Percentiles rank a stretch among this genome's conserved stretches.
phyloP scores from a whole-genome alignment of 1,140 invertebrate species.

The Globodera ellingtonae region DNA sequence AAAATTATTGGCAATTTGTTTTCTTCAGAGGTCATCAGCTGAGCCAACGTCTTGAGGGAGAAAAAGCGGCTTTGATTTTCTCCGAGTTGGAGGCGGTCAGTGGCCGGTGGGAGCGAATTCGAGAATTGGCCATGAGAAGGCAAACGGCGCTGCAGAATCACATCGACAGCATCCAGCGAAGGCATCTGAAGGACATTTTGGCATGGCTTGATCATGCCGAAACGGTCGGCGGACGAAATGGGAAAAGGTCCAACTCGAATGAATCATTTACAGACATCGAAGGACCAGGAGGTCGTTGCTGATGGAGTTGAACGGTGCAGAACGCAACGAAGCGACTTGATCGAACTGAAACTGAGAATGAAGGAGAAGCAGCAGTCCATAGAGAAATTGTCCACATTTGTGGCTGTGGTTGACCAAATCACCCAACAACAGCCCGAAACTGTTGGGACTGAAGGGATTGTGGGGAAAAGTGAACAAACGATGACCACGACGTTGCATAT shows the following conservation, averaged over 20 bases:
- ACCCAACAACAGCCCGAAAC: background rate
- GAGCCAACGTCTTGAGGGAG: constrained; percentile 53
- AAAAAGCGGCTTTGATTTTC: constrained; percentile 43
- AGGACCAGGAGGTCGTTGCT: constrained; percentile 34
- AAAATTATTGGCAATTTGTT: background rate
- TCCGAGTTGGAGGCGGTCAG: constrained; percentile 58
- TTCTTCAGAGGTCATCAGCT: constrained; percentile 50
- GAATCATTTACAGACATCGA: constrained; percentile 30
- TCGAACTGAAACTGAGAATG: constrained; percentile 39
- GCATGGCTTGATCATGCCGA: constrained; percentile 54
- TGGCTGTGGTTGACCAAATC: constrained; percentile 37
- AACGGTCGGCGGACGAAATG: constrained; percentile 5
- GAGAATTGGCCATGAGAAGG: constrained; percentile 52
- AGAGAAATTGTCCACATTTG: constrained; percentile 52
- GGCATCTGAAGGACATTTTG: constrained; percentile 47
- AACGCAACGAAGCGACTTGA: constrained; percentile 43
- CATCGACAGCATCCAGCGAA: constrained; percentile 48
- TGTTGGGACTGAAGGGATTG: constrained; percentile 35
- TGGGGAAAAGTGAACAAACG: background rate
- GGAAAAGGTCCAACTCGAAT: background rate
- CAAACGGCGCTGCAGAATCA: constrained; percentile 52
- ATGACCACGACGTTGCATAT: constrained; percentile 13
- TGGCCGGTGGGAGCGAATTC: constrained; percentile 54
- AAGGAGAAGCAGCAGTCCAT: constrained; percentile 55
- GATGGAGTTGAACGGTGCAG: constrained; percentile 34